A percentile compares a stretch with the other conserved stretches of the same genome.
These are phyloP conservation scores for Pica pica DNA, from an alignment of 2,113 vertebrate genomes.

Conservation along the genomic window DNA sequence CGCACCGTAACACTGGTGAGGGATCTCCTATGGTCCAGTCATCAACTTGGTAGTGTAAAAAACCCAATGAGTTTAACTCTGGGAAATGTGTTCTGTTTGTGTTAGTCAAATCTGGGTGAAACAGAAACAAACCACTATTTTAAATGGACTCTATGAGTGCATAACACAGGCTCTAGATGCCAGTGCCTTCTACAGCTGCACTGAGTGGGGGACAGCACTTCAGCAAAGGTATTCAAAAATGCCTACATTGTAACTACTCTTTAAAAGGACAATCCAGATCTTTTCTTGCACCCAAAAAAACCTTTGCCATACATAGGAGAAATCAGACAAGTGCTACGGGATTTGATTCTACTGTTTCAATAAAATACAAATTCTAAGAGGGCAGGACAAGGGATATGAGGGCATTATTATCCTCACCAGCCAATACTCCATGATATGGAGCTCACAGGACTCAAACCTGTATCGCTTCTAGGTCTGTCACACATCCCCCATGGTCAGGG, in stretches of 20 bases:
- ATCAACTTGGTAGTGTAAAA: not conserved
- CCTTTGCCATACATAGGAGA: not conserved
- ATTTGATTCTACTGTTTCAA: not conserved
- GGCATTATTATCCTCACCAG: not conserved
- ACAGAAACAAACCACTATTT: not conserved
- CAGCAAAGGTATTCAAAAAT: not conserved
- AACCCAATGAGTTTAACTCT: not conserved
- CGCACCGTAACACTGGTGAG: rapidly evolving
- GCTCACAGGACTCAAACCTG: not conserved
- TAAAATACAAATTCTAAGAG: not conserved
- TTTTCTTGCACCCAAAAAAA: not conserved
- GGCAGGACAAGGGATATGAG: not conserved
- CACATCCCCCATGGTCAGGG: not conserved
- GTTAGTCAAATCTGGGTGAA: not conserved
- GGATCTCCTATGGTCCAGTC: not conserved
- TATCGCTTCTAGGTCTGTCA: not conserved
- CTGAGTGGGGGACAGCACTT: not conserved
- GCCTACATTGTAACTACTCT: not conserved
- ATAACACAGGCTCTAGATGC: not conserved
- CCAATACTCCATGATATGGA: rapidly evolving
- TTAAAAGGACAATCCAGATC: not conserved
- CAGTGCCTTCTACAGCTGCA: not conserved
- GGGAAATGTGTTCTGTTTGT: not conserved
- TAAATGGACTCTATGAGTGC: not conserved
- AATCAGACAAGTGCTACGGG: not conserved